Evolutionary conservation across 1,140 invertebrate species (phyloP).

Genomic region (Drosophila bocki): DNA sequence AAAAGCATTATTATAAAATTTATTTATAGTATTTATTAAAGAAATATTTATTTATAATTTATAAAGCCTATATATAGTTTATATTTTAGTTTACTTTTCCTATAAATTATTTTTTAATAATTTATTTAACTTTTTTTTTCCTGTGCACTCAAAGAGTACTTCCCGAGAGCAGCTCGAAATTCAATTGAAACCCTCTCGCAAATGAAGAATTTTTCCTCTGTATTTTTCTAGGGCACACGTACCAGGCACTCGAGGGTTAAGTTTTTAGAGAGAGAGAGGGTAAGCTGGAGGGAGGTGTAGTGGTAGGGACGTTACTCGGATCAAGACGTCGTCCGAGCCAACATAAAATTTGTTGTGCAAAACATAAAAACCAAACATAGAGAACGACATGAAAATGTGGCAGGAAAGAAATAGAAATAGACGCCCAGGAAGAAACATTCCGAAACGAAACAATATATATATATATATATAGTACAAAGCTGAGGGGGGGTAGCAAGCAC

Average conservation of each 20-base stretch:
- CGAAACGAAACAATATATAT: slow-evolving; percentile 13
- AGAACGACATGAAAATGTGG: slow-evolving; percentile 74
- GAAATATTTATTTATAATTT: too few species aligned
- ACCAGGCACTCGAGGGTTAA: slow-evolving; percentile 31
- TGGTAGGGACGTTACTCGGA: slow-evolving; percentile 11
- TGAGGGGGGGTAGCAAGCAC: not conserved
- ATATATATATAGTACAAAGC: slow-evolving; percentile 11
- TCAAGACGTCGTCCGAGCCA: slow-evolving; percentile 61
- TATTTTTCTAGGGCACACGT: slow-evolving; percentile 77
- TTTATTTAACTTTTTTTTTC: not conserved
- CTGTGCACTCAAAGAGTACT: slow-evolving; percentile 14
- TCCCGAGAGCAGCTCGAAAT: slow-evolving; percentile 61
- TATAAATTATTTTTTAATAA: not conserved
- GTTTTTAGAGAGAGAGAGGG: not conserved
- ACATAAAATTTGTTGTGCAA: slow-evolving; percentile 78
- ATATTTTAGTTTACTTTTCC: not conserved
- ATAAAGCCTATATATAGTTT: too few species aligned
- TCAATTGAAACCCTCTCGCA: slow-evolving; percentile 76
- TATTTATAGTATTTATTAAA: not conserved
- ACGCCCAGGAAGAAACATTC: slow-evolving; percentile 34
- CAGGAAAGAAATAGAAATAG: slow-evolving; percentile 44
- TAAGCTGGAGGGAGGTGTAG: too few species aligned
- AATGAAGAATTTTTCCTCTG: slow-evolving; percentile 77
- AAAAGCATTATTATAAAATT: not conserved
- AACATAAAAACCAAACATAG: slow-evolving; percentile 77